These are phyloP conservation scores for Bufo gargarizans DNA, from an alignment of 2,113 vertebrate genomes.

Conservation along the genomic window DNA sequence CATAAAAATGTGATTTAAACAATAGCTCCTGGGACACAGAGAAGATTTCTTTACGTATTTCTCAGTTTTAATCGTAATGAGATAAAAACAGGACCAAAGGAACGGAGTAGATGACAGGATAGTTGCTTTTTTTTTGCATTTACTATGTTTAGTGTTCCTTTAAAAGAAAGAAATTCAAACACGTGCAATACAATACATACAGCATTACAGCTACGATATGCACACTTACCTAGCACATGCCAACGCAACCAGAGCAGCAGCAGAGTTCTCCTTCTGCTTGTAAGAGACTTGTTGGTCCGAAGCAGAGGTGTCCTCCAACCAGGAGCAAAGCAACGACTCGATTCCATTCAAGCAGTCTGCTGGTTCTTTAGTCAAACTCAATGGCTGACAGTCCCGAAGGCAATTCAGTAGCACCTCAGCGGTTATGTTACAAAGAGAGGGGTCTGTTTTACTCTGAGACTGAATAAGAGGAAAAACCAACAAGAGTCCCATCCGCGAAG, in stretches of 20 bases:
- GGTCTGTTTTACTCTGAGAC: constrained; percentile 95
- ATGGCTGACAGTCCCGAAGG: constrained; percentile 95
- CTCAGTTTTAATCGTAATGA: no score
- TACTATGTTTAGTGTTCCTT: no score
- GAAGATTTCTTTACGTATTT: no score
- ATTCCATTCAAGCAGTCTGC: constrained; percentile 95
- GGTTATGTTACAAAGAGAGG: constrained; percentile 93
- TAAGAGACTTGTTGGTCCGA: constrained; percentile 75
- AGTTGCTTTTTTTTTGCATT: no score
- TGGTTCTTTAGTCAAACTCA: constrained; percentile 97
- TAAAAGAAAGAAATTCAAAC: no score
- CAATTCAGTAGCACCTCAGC: constrained; percentile 95
- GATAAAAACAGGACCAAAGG: no score
- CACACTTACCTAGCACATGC: constrained; percentile 92
- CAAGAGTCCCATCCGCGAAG: constrained; percentile 91
- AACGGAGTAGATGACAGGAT: no score
- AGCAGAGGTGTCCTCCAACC: constrained; percentile 85
- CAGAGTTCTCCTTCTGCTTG: constrained; percentile 94
- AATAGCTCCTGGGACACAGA: no score
- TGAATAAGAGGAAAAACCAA: constrained; percentile 95
- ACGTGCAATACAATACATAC: no score
- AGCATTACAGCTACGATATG: no score
- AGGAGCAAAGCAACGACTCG: constrained; percentile 92
- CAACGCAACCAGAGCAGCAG: constrained; percentile 94
- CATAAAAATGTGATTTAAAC: no score